Conservation (phyloP, 2,888 invertebrate genomes). For the Heliconius cydno region DNA sequence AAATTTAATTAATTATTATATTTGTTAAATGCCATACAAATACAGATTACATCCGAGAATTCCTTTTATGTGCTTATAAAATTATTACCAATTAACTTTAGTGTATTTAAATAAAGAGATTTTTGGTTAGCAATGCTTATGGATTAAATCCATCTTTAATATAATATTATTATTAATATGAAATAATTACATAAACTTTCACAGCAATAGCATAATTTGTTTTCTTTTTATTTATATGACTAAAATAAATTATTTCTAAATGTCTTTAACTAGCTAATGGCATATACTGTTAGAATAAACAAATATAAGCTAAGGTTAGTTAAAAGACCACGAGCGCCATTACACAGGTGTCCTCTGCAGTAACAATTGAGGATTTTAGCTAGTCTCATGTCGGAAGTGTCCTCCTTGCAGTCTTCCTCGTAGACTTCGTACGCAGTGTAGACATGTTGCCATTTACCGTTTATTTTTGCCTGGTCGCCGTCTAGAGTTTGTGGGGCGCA, state of each 20-base stretch:
- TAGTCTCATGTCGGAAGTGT: constrained; percentile 82
- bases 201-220: background rate
- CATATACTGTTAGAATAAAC: constrained; percentile 36
- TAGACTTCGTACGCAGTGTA: constrained; percentile 87
- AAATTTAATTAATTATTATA: background rate
- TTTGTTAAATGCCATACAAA: background rate
- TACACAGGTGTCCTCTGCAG: constrained; percentile 89
- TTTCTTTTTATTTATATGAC: background rate
- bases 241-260: background rate
- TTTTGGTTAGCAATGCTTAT: background rate
- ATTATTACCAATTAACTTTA: background rate
- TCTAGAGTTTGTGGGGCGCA: constrained; percentile 88
- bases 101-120: background rate
- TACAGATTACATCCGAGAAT: background rate
- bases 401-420: constrained; percentile 85
- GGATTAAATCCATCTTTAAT: constrained; percentile 9
- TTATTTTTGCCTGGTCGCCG: constrained; percentile 81
- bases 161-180: background rate
- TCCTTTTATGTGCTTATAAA: background rate
- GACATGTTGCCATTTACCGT: constrained; percentile 83
- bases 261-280: constrained; percentile 39
- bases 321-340: constrained; percentile 65
- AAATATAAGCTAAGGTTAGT: constrained; percentile 20
- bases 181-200: background rate
- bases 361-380: constrained; percentile 87